These are phyloP conservation scores for Willowsia nigromaculata DNA, from an alignment of 2,888 invertebrate species.

Conservation along the genomic window DNA sequence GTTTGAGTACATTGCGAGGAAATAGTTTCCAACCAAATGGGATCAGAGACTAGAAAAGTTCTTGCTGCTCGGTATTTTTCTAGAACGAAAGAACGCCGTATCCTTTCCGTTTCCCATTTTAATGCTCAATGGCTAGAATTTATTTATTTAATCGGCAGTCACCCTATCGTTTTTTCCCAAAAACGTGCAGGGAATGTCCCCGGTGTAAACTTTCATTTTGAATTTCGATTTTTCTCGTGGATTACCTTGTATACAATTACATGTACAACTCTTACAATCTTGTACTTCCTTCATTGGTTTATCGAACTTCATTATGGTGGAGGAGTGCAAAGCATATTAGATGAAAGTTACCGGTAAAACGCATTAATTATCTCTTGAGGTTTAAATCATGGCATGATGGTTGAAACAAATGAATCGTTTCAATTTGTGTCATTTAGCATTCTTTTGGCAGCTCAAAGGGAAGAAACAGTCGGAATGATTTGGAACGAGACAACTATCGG, in stretches of 20 bases:
- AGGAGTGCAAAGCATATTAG: not conserved
- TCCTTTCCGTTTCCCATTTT: slow-evolving; percentile 19
- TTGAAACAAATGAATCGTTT: not conserved
- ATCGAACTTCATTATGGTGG: not conserved
- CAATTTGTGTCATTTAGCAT: not conserved
- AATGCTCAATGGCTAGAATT: slow-evolving; percentile 2
- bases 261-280: not conserved
- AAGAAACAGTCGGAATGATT: not conserved
- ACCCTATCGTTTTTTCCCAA: not conserved
- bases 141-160: not conserved
- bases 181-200: not conserved
- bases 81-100: not conserved
- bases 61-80: not conserved
- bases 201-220: slow-evolving; percentile 9
- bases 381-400: not conserved
- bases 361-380: too few relatives aligned
- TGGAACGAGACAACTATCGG: not conserved
- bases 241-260: not conserved
- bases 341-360: not conserved
- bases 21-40: too few relatives aligned
- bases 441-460: not conserved
- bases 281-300: not conserved
- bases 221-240: slow-evolving; percentile 14
- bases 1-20: too few relatives aligned
- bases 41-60: not conserved